Base-by-base conservation (phyloP, 2,888 invertebrate species). In the Heteropelma amictum region DNA sequence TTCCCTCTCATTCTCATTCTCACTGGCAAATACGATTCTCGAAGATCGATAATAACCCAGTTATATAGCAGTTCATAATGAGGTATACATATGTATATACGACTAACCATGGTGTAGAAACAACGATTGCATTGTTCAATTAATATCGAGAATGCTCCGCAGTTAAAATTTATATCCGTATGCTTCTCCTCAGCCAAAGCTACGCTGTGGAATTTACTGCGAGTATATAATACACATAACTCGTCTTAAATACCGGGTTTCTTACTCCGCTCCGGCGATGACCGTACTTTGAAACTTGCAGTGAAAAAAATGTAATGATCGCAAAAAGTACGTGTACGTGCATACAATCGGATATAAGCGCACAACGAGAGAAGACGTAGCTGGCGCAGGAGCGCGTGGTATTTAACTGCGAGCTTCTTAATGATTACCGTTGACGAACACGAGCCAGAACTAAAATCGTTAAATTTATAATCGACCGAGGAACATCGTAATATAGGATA, bases 81-180 rank as follows among this genome's bases (percentile, higher is more conserved):
- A 53, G 17, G 23, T 45, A 53, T 19, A 53, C 30, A 53, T 42
- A 67, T 28, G 58, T 33, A 53, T 38, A 64, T 33, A 26, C 30
- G 49, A 51, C 33, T 7, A 56, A n/a, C 68, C 61, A 53, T 35
- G 38, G 58, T 17, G 49, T 42, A 60, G 73, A 73, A 76, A 70
- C 70, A 73, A 76, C 76, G 76, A 78, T 64, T 38, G 72, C 68
- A 76, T 72, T 76, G 75, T 76, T 76, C 75, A 72, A 76, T 76
- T 76, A 76, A 72, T 76, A 72, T 63, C 63, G 51, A 68, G 63
- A 72, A 53, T 64, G 54, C 21, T 45, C 47, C 23, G 65, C 49
- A 21, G 28, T 10, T 51, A 28, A 12, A 58, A 28, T 58, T 53
- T 26, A 23, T 14, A 49, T 14, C 63, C 35, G 17, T 54, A 12